phyloP scores from a whole-genome alignment of 2,113 vertebrate genomes.

The Agapornis roseicollis region DNA sequence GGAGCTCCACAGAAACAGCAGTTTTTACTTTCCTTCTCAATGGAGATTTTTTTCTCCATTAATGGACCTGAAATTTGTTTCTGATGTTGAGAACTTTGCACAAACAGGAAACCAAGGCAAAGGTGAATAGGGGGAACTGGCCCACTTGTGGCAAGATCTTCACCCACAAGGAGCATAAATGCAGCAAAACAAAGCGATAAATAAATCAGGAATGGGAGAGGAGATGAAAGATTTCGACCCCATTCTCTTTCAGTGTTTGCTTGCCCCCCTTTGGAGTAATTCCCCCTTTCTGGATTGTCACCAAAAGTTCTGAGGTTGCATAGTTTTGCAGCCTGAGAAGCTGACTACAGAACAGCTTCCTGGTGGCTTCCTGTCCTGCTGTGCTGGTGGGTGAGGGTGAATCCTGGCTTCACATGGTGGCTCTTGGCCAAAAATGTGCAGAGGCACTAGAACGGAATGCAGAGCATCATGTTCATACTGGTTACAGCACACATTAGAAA shows the following conservation, averaged over 20 bases:
- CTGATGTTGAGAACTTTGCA: neutral
- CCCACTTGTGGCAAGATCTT: fast-evolving
- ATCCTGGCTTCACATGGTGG: neutral
- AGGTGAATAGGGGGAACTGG: neutral
- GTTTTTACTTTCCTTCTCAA: neutral
- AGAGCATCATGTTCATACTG: neutral
- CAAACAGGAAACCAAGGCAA: neutral
- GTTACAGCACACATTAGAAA: neutral
- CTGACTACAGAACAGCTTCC: neutral
- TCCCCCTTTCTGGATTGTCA: neutral
- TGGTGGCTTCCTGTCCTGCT: neutral
- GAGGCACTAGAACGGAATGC: neutral
- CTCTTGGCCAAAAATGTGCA: neutral
- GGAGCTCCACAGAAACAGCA: neutral
- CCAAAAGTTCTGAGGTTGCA: neutral
- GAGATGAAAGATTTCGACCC: neutral
- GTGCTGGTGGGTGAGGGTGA: neutral
- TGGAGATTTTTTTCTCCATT: neutral
- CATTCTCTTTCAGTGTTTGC: neutral
- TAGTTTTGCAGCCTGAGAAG: neutral
- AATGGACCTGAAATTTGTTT: neutral
- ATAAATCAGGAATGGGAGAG: neutral
- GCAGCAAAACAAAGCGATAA: neutral
- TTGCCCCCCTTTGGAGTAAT: neutral
- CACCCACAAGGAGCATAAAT: neutral